Evolutionary conservation across 2,888 invertebrate genomes (phyloP).

Genomic region (Cataglyphis altisquamis): DNA sequence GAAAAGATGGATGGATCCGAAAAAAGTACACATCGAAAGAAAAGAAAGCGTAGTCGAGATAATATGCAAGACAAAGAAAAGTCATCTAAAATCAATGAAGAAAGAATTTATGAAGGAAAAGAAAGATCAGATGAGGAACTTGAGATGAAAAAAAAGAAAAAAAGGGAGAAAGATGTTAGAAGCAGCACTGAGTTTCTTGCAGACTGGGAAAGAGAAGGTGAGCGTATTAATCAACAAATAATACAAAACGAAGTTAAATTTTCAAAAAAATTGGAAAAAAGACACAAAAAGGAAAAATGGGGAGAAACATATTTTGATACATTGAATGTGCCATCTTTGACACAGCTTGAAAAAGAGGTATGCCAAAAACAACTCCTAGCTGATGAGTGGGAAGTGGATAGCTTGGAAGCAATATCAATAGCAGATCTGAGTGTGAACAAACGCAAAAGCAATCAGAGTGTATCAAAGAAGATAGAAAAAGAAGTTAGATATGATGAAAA

Average conservation of each 20-base stretch:
- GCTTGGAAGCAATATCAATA: slow-evolving; percentile 80
- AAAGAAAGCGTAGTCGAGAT: slow-evolving; percentile 56
- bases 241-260: slow-evolving; percentile 59
- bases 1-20: slow-evolving; percentile 42
- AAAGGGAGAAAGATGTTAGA: slow-evolving; percentile 63
- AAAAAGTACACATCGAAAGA: slow-evolving; percentile 56
- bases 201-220: slow-evolving; percentile 77
- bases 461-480: slow-evolving; percentile 78
- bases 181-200: slow-evolving; percentile 71
- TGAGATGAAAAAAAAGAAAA: slow-evolving; percentile 69
- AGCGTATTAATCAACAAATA: slow-evolving; percentile 66
- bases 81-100: slow-evolving; percentile 44
- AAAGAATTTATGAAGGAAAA: slow-evolving; percentile 56
- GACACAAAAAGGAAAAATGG: slow-evolving; percentile 77
- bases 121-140: slow-evolving; percentile 60
- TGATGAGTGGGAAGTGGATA: slow-evolving; percentile 85
- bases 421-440: slow-evolving; percentile 68
- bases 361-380: slow-evolving; percentile 75
- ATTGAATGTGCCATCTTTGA: slow-evolving; percentile 81
- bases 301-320: slow-evolving; percentile 82
- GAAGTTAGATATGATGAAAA: slow-evolving; percentile 82
- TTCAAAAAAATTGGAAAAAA: slow-evolving; percentile 68
- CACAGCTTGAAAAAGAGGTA: slow-evolving; percentile 81
- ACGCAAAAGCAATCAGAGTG: slow-evolving; percentile 48
- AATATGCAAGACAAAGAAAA: slow-evolving; percentile 54